phyloP scores from a whole-genome alignment of 1,140 invertebrate species.

The Diachasma alloeum region DNA sequence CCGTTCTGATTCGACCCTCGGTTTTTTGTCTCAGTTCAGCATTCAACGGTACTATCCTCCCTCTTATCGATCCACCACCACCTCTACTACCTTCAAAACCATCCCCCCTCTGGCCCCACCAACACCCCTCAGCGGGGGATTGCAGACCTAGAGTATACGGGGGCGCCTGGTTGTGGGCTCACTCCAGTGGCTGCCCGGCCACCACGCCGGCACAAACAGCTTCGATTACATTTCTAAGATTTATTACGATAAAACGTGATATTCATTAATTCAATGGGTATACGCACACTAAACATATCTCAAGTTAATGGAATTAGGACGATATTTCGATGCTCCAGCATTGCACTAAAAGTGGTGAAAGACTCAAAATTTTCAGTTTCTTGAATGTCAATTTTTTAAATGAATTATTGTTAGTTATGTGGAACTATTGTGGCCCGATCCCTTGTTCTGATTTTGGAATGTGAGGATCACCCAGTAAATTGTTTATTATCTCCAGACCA shows the following conservation, averaged over 20 bases:
- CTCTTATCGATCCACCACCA: conserved; percentile 59
- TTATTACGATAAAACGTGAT: neutral
- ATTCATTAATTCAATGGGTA: neutral
- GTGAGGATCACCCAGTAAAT: neutral
- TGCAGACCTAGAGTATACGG: conserved; percentile 23
- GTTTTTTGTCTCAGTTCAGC: neutral
- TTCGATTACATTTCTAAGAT: conserved; percentile 36
- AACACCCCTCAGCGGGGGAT: conserved; percentile 27
- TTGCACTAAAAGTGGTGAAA: too few relatives aligned
- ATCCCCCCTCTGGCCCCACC: neutral
- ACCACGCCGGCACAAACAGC: conserved; percentile 56
- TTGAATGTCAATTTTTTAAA: too few relatives aligned
- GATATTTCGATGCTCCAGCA: neutral
- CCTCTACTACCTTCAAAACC: conserved; percentile 13
- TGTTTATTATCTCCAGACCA: neutral
- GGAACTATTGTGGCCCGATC: too few relatives aligned
- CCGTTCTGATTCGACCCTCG: neutral
- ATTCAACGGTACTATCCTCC: conserved; percentile 36
- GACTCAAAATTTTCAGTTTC: too few relatives aligned
- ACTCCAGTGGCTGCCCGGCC: conserved; percentile 61
- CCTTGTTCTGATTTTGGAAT: neutral
- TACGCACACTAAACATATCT: neutral
- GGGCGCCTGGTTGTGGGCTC: conserved; percentile 32
- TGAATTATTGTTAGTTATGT: too few relatives aligned
- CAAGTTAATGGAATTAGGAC: too few relatives aligned